These are phyloP conservation scores for Aleiodes alternator DNA, from an alignment of 2,888 invertebrate genomes.

Conservation along the genomic window DNA sequence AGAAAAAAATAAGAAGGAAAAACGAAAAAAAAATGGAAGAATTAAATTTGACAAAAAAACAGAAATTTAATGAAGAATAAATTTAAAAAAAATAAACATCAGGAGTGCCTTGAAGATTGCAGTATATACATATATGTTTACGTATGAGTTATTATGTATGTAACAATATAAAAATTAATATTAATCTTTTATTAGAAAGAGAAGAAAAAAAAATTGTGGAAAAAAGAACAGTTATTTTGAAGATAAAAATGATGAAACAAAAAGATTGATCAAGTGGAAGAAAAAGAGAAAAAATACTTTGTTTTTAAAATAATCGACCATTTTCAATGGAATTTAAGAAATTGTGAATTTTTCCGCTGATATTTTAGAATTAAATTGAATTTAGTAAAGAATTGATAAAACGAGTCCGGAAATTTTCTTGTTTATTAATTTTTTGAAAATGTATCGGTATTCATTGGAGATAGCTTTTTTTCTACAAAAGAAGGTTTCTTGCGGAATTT, in stretches of 20 bases:
- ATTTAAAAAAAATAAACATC: slow-evolving; percentile 62
- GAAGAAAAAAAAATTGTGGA: slow-evolving; percentile 57
- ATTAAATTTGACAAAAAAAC: slow-evolving; percentile 58
- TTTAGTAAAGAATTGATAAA: no score
- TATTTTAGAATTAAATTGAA: slow-evolving; percentile 1
- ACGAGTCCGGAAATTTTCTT: neutral
- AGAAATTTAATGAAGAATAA: slow-evolving; percentile 45
- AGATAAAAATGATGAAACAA: slow-evolving; percentile 57
- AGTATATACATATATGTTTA: slow-evolving; percentile 68
- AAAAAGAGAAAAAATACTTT: slow-evolving; percentile 27
- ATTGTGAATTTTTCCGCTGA: neutral
- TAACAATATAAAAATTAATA: slow-evolving; percentile 55
- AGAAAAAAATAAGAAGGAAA: slow-evolving; percentile 35
- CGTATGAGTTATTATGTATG: slow-evolving; percentile 62
- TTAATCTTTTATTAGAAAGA: slow-evolving; percentile 48
- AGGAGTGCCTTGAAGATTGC: slow-evolving; percentile 75
- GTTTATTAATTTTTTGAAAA: neutral
- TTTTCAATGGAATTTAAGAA: neutral
- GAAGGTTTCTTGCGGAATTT: no score
- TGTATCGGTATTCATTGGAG: neutral
- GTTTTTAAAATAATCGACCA: slow-evolving; percentile 27
- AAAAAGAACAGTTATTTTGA: slow-evolving; percentile 54
- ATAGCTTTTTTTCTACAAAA: no score
- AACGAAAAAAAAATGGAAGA: slow-evolving; percentile 66
- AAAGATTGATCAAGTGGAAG: slow-evolving; percentile 52